Percentiles rank a stretch among this genome's conserved stretches.
Conservation (phyloP, 2,797 vertebrate genomes). For the Fratercula arctica region DNA sequence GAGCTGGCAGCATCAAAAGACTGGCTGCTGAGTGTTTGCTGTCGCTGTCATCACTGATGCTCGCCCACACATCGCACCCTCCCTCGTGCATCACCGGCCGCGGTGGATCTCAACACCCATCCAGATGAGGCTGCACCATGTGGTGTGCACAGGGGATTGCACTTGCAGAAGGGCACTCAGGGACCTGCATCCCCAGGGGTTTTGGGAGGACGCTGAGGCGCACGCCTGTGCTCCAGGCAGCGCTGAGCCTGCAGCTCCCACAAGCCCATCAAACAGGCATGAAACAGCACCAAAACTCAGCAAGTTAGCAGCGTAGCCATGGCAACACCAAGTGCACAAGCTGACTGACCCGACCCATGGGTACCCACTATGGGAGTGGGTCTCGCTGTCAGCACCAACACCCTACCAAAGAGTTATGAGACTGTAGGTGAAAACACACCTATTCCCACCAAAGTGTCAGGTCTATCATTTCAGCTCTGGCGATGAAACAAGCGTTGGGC, state of each 20-base stretch:
- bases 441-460: neutral
- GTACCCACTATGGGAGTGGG: fast-evolving
- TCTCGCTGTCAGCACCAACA: neutral
- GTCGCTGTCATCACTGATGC: fast-evolving
- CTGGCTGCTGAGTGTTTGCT: neutral
- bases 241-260: neutral
- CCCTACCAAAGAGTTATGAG: neutral
- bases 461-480: neutral
- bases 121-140: fast-evolving
- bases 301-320: neutral
- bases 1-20: neutral
- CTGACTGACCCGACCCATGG: neutral
- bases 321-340: fast-evolving
- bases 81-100: fast-evolving
- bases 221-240: neutral
- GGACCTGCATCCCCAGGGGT: no score
- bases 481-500: neutral
- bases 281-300: neutral
- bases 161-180: neutral
- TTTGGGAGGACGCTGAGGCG: neutral
- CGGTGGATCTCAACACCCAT: fast-evolving
- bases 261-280: fast-evolving
- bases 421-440: neutral
- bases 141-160: neutral
- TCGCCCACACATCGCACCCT: fast-evolving